Evolutionary conservation across 2,797 vertebrate genomes (phyloP).

Genomic region (Philypnodon macrostomus): DNA sequence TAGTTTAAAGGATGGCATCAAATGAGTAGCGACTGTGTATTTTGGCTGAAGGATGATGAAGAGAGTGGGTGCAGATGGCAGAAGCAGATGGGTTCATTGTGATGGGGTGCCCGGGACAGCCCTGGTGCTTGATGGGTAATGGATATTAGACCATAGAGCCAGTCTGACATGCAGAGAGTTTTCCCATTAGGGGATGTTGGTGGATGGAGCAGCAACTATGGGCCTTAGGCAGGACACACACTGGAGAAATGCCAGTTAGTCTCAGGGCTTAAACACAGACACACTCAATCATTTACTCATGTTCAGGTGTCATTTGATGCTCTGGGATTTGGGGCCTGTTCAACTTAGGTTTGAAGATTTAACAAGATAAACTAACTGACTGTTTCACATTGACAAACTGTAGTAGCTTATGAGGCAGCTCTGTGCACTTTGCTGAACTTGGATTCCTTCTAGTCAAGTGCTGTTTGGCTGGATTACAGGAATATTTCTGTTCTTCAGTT

Average conservation of each 20-base stretch:
- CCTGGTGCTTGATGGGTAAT: constrained; percentile 73
- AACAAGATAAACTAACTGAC: no score
- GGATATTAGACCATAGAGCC: constrained; percentile 63
- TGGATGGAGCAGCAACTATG: no score
- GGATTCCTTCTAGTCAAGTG: neutral
- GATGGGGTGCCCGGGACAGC: constrained; percentile 70
- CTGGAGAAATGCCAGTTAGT: no score
- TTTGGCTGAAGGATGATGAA: constrained; percentile 71
- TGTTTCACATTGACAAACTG: no score
- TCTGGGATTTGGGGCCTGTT: no score
- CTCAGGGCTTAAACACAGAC: no score
- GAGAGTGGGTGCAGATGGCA: constrained; percentile 78
- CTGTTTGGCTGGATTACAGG: neutral
- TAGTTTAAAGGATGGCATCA: constrained; percentile 8
- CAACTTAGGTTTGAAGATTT: no score
- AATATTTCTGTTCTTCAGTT: constrained; percentile 2
- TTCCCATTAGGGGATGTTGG: no score
- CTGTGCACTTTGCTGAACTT: neutral
- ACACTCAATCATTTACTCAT: no score
- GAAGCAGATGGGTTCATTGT: constrained; percentile 81
- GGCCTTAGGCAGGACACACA: no score
- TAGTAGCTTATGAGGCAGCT: no score
- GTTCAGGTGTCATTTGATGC: no score
- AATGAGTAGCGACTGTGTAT: constrained; percentile 32
- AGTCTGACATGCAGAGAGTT: constrained; percentile 49